Evolutionary conservation across 2,113 vertebrate genomes (phyloP).

Genomic region (Seriola dumerili): DNA sequence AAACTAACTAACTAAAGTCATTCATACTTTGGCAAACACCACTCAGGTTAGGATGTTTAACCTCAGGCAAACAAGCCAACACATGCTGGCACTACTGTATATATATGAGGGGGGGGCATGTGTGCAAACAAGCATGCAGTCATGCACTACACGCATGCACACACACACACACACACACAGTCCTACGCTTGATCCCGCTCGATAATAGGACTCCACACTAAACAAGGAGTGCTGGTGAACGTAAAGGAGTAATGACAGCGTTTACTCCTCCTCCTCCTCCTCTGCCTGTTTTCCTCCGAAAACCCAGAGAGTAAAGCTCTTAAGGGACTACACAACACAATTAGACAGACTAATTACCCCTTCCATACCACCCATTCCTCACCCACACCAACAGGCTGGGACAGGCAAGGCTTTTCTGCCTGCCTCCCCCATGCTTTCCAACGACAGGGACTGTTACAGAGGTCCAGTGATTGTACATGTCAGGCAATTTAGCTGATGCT

Average conservation of each 20-base stretch:
- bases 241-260: conserved; percentile 49
- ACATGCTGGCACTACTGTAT: conserved; percentile 60
- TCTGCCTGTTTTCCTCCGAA: conserved; percentile 20
- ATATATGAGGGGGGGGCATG: conserved; percentile 17
- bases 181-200: background rate
- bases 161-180: background rate
- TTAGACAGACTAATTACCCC: conserved; percentile 78
- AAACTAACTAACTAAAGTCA: background rate
- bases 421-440: conserved; percentile 28
- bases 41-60: conserved; percentile 45
- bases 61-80: conserved; percentile 69
- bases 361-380: conserved; percentile 70
- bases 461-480: conserved; percentile 9
- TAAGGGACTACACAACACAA: conserved; percentile 60
- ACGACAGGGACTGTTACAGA: background rate
- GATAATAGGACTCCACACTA: conserved; percentile 38
- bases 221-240: conserved; percentile 42
- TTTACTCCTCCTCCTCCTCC: conserved; percentile 51
- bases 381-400: conserved; percentile 66
- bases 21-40: conserved; percentile 2
- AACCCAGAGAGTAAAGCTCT: conserved; percentile 33
- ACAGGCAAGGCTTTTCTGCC: conserved; percentile 55
- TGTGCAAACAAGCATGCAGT: conserved; percentile 56
- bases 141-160: conserved; percentile 2
- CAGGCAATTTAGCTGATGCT: conserved; percentile 1